Evolutionary conservation across 2,113 vertebrate genomes (phyloP).

Genomic region (Scatophagus argus): DNA sequence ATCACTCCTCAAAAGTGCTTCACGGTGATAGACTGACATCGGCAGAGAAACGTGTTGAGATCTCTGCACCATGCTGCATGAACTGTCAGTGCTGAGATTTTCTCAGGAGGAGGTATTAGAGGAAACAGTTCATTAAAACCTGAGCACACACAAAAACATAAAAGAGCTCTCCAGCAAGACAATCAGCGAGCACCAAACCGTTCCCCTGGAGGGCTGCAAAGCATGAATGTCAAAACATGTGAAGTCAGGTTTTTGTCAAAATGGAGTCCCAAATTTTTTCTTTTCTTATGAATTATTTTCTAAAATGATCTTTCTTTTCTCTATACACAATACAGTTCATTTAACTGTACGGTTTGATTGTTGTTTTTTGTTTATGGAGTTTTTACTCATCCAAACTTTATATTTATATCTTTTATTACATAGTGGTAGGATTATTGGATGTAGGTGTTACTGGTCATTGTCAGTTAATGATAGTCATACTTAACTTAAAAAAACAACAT

Average conservation of each 20-base stretch:
- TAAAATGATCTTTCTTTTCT: too few relatives aligned
- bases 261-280: neutral
- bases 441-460: too few relatives aligned
- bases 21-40: neutral
- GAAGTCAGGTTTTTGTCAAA: neutral
- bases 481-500: too few relatives aligned
- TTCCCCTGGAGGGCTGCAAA: neutral
- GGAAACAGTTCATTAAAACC: slow-evolving; percentile 26
- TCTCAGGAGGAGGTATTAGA: neutral
- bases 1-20: slow-evolving; percentile 5
- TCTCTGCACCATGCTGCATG: slow-evolving; percentile 1
- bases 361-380: neutral
- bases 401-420: too few relatives aligned
- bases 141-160: neutral
- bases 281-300: neutral
- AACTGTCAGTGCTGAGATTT: slow-evolving; percentile 13
- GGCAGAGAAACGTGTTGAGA: neutral
- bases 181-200: neutral
- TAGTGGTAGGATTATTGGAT: too few relatives aligned
- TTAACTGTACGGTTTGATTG: too few relatives aligned
- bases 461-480: too few relatives aligned
- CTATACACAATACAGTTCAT: too few relatives aligned
- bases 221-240: neutral
- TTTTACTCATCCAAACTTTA: too few relatives aligned
- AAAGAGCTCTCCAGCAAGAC: neutral